Base-by-base conservation (phyloP, 2,113 vertebrate species). In the Myodes glareolus region DNA sequence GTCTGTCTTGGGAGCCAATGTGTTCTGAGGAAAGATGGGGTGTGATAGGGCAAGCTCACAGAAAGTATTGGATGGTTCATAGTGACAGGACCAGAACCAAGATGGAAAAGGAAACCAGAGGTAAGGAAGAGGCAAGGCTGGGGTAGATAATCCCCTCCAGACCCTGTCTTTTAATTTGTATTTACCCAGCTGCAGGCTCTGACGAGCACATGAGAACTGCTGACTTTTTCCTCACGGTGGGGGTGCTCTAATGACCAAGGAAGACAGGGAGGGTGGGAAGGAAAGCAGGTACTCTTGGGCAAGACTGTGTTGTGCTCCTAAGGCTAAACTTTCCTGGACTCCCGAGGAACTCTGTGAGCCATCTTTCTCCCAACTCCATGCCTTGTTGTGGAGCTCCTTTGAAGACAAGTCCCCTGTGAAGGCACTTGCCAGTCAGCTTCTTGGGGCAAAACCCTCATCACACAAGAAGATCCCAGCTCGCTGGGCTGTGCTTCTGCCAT, bases 1-100 rank as follows among this genome's bases (percentile, higher is more conserved):
- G 14, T 5, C 13, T 17, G 7, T 27, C 11, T 16, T 9, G 0
- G 50, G 61, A 76, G 45, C 61, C 45, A 70, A 2, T 0, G 0
- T 81, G 33, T 1, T 61, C 67, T 58, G 61, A 72, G 45, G 82
- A 84, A 47, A 65, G 33, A 7, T 50, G 33, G 76, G 14, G 3
- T 31, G 12, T 19, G 13, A n/a, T 16, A 42, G 39, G 47, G 31
- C 6, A 77, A 81, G 61, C 39, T 42, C 23, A 10, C 27, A 36
- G 50, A 7, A 77, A 77, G n/a, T 47, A 55, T 29, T 11, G 10
- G 23, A 12, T 42, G 3, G 70, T 90, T 92, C 55, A 50, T 25
- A 36, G 67, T 27, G 78, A 14, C 17, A 47, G 77, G 70, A 36
- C 13, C 70, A 47, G 50, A 55, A 55, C 19, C 12, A 7, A 39